Evolutionary conservation across 2,113 vertebrate species (phyloP), one percentile per base, ranked within the genome.

Genomic region (Apteryx owenii): DNA sequence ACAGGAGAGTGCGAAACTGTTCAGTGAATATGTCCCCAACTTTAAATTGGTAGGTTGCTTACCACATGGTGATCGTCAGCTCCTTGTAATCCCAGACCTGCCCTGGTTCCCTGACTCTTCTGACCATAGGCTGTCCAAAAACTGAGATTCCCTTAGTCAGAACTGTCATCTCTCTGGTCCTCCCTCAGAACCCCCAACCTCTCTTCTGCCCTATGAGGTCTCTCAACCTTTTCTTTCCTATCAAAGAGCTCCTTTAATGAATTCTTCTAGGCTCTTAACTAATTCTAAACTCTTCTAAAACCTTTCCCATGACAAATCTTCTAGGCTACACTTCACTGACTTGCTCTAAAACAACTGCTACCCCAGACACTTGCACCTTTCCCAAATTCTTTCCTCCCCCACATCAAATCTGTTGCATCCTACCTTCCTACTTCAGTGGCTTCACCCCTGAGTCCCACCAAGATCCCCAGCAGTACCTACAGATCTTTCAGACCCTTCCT

Each of bases 131-230:
- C 6, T 64, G 2, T 15, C 13, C 78, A 71, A 79, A 93, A 95
- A 79, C 70, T 40, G 19, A 61, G 56, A 84, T 16, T 23, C 4
- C 19, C 3, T 48, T 53, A 66, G 5, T 3, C 10, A 68, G 61
- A 93, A 8, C 12, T 72, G n/a, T 72, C 56, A 40, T 66, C 13
- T 53, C 33, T 60, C 28, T 75, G 20, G 29, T 86, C 15, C 4
- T 90, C 14, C 29, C 16, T 17, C 38, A 22, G 4, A 4, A 0
- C 51, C 3, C 8, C 9, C 4, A 33, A 1, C 38, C 10, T 75
- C 33, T 68, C 4, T 91, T 81, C 78, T 33, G 10, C 7, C 77
- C 25, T 38, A 3, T 50, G 26, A 65, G 61, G 6, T 31, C 12
- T 73, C 7, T 21, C 3, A 20, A 0, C 15, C 71, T 82, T 76